Evolutionary conservation across 2,888 invertebrate species (phyloP).

Genomic region (Melitaea athalia): DNA sequence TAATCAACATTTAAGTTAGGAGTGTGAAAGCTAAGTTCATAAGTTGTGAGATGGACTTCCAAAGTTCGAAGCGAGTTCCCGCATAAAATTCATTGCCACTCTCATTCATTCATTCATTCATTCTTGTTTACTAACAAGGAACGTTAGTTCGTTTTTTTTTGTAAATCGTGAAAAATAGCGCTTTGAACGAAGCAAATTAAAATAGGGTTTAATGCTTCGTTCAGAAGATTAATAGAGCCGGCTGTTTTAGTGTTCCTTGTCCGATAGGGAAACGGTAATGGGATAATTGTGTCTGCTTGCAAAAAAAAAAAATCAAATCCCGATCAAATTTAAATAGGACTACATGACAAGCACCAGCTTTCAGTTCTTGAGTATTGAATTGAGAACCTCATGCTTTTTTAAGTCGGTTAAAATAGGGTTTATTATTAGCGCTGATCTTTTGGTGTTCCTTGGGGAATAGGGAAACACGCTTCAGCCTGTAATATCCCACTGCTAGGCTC

Average conservation of each 20-base stretch:
- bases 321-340: too few species aligned
- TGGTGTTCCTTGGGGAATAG: too few species aligned
- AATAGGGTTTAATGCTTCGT: constrained; percentile 1
- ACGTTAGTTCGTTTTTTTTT: constrained; percentile 24
- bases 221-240: background rate
- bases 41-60: constrained; percentile 30
- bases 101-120: constrained; percentile 13
- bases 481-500: too few species aligned
- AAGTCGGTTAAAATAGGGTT: too few species aligned
- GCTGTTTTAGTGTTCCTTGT: background rate
- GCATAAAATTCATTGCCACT: constrained; percentile 32
- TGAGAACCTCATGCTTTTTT: too few species aligned
- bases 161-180: constrained; percentile 11
- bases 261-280: background rate
- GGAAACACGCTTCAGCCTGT: too few species aligned
- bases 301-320: too few species aligned
- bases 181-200: constrained; percentile 10
- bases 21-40: constrained; percentile 20
- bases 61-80: constrained; percentile 31
- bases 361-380: too few species aligned
- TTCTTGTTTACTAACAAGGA: constrained; percentile 27
- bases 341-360: too few species aligned
- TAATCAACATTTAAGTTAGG: constrained; percentile 15
- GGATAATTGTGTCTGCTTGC: background rate
- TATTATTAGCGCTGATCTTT: too few species aligned